A percentile compares a stretch with the other conserved stretches of the same genome.
phyloP scores from a whole-genome alignment of 53 echinoderm and acorn worm genomes.

The Pentamera pediparva region DNA sequence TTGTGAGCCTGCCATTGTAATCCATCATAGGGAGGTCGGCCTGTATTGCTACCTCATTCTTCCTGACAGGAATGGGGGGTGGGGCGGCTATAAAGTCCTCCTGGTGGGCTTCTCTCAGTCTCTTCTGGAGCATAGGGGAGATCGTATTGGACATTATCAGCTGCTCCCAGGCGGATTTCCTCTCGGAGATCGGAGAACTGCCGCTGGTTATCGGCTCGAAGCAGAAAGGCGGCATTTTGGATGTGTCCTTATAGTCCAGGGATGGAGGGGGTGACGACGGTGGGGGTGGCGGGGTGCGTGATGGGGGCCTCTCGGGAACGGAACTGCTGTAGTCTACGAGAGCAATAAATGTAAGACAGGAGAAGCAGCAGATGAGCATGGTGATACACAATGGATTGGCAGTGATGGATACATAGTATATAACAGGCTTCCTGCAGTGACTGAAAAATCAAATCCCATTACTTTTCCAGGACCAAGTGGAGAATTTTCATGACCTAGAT shows the following conservation, averaged over 20 bases:
- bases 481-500: no score
- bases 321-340: neutral
- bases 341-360: slow-evolving; percentile 14
- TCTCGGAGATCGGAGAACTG: slow-evolving; percentile 13
- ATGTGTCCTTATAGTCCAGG: slow-evolving; percentile 1
- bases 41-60: slow-evolving; percentile 27
- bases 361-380: no score
- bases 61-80: slow-evolving; percentile 69
- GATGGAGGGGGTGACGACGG: slow-evolving; percentile 42
- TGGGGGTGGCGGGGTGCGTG: slow-evolving; percentile 72
- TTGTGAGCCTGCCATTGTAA: neutral
- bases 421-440: no score
- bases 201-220: slow-evolving; percentile 12
- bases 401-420: no score
- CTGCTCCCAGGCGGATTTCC: slow-evolving; percentile 42
- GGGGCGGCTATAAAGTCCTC: slow-evolving; percentile 5
- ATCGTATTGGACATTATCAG: slow-evolving; percentile 49
- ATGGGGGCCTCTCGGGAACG: slow-evolving; percentile 55
- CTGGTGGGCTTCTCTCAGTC: slow-evolving; percentile 52
- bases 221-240: slow-evolving; percentile 23
- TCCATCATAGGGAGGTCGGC: slow-evolving; percentile 16
- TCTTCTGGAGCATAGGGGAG: slow-evolving; percentile 57
- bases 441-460: no score
- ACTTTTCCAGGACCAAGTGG: neutral
- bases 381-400: no score